Evolutionary conservation across 92 coral and sea anemone genomes (phyloP).

Genomic region (Paramuricea clavata): DNA sequence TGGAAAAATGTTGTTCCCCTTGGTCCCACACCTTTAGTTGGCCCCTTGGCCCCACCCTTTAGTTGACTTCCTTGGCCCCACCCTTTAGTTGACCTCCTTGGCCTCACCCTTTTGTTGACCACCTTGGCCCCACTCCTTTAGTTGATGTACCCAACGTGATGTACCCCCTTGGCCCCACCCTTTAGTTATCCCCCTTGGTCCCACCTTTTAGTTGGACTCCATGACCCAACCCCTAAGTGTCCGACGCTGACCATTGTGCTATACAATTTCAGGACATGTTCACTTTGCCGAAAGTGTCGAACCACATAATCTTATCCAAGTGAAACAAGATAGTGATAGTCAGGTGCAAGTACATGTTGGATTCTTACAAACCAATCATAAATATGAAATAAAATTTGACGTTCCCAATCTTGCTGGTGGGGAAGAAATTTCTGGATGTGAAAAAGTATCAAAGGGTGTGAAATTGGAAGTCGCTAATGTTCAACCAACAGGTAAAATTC

Average conservation of each 20-base stretch:
- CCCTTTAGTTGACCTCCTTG: too few relatives aligned
- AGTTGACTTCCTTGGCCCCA: too few relatives aligned
- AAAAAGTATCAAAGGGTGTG: conserved; percentile 4
- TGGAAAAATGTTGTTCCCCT: too few relatives aligned
- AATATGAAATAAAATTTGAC: conserved; percentile 81
- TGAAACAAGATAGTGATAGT: conserved; percentile 75
- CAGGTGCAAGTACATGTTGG: conserved; percentile 89
- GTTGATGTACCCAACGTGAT: too few relatives aligned
- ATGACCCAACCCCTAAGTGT: too few relatives aligned
- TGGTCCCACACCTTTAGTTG: too few relatives aligned
- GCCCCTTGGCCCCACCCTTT: too few relatives aligned
- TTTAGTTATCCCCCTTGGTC: too few relatives aligned
- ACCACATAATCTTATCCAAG: conserved; percentile 86
- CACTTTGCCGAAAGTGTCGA: conserved; percentile 88
- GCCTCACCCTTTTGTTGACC: too few relatives aligned
- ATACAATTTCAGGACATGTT: conserved; percentile 70
- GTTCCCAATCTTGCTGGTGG: conserved; percentile 57
- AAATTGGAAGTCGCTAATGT: conserved; percentile 7
- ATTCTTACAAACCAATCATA: conserved; percentile 89
- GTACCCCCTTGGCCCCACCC: too few relatives aligned
- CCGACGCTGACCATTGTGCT: background rate
- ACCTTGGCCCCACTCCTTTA: too few relatives aligned
- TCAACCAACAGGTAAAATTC: conserved; percentile 20
- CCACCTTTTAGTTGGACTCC: too few relatives aligned
- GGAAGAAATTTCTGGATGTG: background rate